Percentiles rank a stretch among this genome's conserved stretches.
These are phyloP conservation scores for Prunella fulvescens DNA, from an alignment of 2,113 vertebrate genomes.

Conservation along the genomic window DNA sequence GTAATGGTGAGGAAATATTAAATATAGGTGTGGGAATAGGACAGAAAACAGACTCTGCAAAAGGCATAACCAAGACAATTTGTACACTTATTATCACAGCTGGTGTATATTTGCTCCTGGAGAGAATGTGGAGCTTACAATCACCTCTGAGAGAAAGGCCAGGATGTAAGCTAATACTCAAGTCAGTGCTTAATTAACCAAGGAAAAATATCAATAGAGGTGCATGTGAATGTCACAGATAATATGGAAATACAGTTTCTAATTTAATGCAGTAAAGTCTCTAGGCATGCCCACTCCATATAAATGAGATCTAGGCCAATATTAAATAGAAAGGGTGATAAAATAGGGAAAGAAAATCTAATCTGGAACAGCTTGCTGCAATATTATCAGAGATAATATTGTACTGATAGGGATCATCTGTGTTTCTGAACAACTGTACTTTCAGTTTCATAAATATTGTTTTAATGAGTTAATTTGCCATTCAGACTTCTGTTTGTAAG, in stretches of 20 bases:
- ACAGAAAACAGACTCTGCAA: background rate
- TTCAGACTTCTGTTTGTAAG: background rate
- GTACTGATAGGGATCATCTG: background rate
- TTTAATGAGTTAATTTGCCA: background rate
- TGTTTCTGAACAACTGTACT: background rate
- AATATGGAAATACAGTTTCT: conserved; percentile 61
- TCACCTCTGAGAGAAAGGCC: conserved; percentile 49
- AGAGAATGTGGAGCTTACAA: background rate
- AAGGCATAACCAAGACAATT: background rate
- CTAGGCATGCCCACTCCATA: conserved; percentile 26
- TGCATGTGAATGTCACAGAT: conserved; percentile 63
- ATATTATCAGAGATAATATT: background rate
- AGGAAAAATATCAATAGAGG: conserved; percentile 62
- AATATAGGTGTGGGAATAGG: background rate
- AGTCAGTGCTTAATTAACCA: conserved; percentile 64
- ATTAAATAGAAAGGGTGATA: conserved; percentile 42
- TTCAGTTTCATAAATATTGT: background rate
- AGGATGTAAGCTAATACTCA: conserved; percentile 47
- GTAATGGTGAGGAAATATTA: background rate
- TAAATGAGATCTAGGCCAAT: conserved; percentile 56
- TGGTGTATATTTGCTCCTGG: background rate
- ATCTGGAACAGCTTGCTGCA: background rate
- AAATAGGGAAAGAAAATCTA: background rate
- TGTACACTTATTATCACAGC: background rate
- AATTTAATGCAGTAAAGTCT: conserved; percentile 57